phyloP scores from a whole-genome alignment of 2,797 vertebrate species.

The Danio albolineatus region DNA sequence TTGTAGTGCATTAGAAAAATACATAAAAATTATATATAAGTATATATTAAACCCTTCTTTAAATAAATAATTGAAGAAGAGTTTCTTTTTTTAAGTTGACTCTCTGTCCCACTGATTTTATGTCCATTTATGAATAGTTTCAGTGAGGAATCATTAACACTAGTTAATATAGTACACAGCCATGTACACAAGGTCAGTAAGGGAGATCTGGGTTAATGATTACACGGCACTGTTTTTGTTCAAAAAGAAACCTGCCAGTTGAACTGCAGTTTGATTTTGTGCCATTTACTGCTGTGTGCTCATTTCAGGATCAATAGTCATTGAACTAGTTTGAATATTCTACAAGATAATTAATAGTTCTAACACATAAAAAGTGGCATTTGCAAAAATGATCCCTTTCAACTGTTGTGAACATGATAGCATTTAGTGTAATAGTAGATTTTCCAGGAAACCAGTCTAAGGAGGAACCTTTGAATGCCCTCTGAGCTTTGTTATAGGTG shows the following conservation, averaged over 20 bases:
- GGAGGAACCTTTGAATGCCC: background rate
- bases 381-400: background rate
- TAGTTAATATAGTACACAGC: conserved; percentile 14
- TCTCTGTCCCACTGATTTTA: background rate
- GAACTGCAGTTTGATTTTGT: background rate
- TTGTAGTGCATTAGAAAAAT: too few relatives aligned
- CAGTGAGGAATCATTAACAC: conserved; percentile 6
- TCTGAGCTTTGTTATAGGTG: conserved; percentile 32
- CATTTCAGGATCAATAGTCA: background rate
- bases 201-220: conserved; percentile 53
- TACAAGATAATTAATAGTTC: background rate
- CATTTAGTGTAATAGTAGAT: background rate
- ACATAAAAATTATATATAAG: too few relatives aligned
- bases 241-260: conserved; percentile 16
- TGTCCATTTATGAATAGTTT: too few relatives aligned
- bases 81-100: background rate
- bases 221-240: conserved; percentile 37
- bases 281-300: background rate
- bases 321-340: background rate
- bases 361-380: background rate
- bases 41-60: too few relatives aligned
- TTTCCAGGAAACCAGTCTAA: background rate
- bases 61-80: background rate
- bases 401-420: background rate
- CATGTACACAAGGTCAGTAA: conserved; percentile 17